Evolutionary conservation across 2,888 invertebrate genomes (phyloP).

Genomic region (Pachycephus smyrnensis): DNA sequence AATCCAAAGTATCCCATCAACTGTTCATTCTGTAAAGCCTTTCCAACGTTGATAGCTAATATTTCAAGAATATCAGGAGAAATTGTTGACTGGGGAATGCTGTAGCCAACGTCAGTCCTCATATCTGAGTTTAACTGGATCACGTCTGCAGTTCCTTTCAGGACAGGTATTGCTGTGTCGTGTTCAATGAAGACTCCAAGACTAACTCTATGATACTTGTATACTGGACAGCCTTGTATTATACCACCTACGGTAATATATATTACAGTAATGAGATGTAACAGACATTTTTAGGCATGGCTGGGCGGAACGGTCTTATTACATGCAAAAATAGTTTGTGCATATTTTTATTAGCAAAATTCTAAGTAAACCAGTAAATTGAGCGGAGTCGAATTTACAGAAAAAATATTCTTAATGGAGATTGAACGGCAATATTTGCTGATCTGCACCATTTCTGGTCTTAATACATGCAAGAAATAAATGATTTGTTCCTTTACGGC

Average conservation of each 20-base stretch:
- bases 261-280: background rate
- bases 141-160: constrained; percentile 37
- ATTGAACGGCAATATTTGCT: too few species aligned
- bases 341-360: background rate
- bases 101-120: constrained; percentile 35
- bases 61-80: constrained; percentile 23
- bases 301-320: background rate
- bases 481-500: background rate
- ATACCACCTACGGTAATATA: constrained; percentile 29
- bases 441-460: too few species aligned
- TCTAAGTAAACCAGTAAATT: background rate
- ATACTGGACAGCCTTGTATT: constrained; percentile 33
- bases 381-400: too few species aligned
- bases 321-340: background rate
- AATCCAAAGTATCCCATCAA: constrained; percentile 39
- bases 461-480: background rate
- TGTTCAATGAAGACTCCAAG: constrained; percentile 41
- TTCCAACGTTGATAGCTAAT: constrained; percentile 26
- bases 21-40: constrained; percentile 27
- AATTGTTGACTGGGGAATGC: constrained; percentile 38
- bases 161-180: constrained; percentile 35
- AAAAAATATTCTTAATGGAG: background rate
- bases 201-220: constrained; percentile 31
- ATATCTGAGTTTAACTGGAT: constrained; percentile 28
- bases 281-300: background rate